Conservation (phyloP, 2,797 vertebrate species). For the Centroberyx gerrardi region DNA sequence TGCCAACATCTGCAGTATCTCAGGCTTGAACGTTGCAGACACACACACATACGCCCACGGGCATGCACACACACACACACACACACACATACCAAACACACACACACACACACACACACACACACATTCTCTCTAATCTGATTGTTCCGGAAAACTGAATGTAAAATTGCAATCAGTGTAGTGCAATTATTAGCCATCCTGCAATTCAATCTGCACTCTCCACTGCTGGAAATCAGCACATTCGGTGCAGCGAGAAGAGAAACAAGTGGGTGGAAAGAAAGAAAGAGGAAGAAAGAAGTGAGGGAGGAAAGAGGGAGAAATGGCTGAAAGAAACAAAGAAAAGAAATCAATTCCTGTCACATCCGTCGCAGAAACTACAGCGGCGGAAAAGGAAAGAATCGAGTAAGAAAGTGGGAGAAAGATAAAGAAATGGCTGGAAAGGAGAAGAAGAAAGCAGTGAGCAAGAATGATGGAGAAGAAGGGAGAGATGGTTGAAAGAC, state of each 20-base stretch:
- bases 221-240: constrained; percentile 63
- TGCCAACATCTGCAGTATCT: constrained; percentile 76
- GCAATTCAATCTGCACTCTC: constrained; percentile 65
- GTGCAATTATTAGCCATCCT: constrained; percentile 77
- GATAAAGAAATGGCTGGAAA: constrained; percentile 29
- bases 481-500: too few relatives aligned
- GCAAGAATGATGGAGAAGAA: not conserved
- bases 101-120: constrained; percentile 9
- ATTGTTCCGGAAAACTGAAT: constrained; percentile 79
- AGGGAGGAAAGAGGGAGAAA: constrained; percentile 1
- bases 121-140: constrained; percentile 63
- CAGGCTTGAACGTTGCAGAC: constrained; percentile 33
- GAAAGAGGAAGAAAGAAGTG: constrained; percentile 43
- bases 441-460: not conserved
- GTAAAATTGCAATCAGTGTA: constrained; percentile 80
- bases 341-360: constrained; percentile 46
- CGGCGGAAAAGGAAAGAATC: constrained; percentile 1
- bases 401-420: constrained; percentile 8
- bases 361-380: constrained; percentile 33
- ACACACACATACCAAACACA: constrained; percentile 10
- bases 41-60: constrained; percentile 35
- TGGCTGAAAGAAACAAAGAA: not conserved
- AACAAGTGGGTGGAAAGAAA: constrained; percentile 51
- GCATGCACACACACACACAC: constrained; percentile 17
- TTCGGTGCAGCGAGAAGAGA: constrained; percentile 34